Evolutionary conservation across 2,113 vertebrate species (phyloP).

Genomic region (Sminthopsis crassicaudata): DNA sequence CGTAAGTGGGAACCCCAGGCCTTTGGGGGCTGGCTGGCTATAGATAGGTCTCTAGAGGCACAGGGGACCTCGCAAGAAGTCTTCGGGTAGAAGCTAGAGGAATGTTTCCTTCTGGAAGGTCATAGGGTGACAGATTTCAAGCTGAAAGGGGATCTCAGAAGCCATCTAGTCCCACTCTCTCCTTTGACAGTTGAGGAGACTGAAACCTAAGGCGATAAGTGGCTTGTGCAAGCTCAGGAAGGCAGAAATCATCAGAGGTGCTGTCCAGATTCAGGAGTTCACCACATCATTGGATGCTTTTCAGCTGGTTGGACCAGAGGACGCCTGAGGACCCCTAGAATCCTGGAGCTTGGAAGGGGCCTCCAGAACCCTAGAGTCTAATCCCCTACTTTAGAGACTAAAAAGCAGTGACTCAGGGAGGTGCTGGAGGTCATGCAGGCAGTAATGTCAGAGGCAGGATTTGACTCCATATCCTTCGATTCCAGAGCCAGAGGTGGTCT

Average conservation of each 20-base stretch:
- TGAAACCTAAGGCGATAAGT: background rate
- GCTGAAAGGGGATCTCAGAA: background rate
- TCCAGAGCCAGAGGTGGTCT: background rate
- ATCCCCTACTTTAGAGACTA: background rate
- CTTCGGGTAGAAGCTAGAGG: background rate
- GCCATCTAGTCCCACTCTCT: background rate
- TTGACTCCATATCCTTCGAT: background rate
- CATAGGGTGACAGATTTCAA: background rate
- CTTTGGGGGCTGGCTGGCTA: background rate
- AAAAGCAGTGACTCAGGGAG: background rate
- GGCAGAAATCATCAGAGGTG: background rate
- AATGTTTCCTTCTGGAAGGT: background rate
- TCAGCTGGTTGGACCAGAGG: background rate
- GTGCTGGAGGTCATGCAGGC: background rate
- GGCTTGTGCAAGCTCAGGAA: background rate
- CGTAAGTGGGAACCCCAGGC: background rate
- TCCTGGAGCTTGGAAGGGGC: background rate
- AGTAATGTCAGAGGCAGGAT: background rate
- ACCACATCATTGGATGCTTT: background rate
- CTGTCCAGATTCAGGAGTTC: background rate
- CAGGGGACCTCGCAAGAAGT: background rate
- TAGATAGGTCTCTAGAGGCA: background rate
- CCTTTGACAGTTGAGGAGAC: background rate
- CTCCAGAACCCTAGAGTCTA: background rate
- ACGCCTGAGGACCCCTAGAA: background rate